Evolutionary conservation across 1,140 invertebrate genomes (phyloP).

Genomic region (Procambarus virginalis): DNA sequence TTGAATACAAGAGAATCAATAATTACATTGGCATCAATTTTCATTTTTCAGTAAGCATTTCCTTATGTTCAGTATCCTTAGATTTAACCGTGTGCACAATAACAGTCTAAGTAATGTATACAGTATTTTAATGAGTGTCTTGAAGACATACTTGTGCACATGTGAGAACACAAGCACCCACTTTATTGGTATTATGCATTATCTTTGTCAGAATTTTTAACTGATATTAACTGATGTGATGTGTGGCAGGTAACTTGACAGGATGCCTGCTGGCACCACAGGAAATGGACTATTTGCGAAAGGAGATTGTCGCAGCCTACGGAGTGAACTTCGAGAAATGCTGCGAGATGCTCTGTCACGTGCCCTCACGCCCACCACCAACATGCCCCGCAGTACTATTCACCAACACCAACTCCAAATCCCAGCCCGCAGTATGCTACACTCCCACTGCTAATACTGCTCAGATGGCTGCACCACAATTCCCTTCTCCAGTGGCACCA

Average conservation of each 20-base stretch:
- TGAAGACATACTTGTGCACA: too few species aligned
- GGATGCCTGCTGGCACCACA: conserved; percentile 68
- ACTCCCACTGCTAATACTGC: conserved; percentile 38
- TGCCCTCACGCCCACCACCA: conserved; percentile 60
- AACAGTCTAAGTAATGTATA: too few species aligned
- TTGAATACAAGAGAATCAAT: too few species aligned
- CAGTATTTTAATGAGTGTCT: too few species aligned
- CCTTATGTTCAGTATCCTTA: too few species aligned
- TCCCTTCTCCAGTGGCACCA: neutral
- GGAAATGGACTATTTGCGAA: conserved; percentile 73
- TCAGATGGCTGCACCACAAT: conserved; percentile 37
- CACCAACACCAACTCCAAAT: conserved; percentile 62
- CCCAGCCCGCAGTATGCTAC: conserved; percentile 47
- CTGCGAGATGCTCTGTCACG: conserved; percentile 71
- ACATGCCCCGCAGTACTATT: conserved; percentile 31
- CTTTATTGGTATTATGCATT: too few species aligned
- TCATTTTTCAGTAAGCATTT: too few species aligned
- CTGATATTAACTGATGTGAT: neutral
- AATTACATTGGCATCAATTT: too few species aligned
- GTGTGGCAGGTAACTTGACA: conserved; percentile 59
- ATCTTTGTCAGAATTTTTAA: too few species aligned
- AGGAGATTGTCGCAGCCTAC: conserved; percentile 73
- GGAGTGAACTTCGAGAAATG: conserved; percentile 70
- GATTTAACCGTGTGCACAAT: too few species aligned
- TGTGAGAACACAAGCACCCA: too few species aligned